Conservation (phyloP, 2,888 invertebrate genomes). For the Lasioglossum marginatum region DNA sequence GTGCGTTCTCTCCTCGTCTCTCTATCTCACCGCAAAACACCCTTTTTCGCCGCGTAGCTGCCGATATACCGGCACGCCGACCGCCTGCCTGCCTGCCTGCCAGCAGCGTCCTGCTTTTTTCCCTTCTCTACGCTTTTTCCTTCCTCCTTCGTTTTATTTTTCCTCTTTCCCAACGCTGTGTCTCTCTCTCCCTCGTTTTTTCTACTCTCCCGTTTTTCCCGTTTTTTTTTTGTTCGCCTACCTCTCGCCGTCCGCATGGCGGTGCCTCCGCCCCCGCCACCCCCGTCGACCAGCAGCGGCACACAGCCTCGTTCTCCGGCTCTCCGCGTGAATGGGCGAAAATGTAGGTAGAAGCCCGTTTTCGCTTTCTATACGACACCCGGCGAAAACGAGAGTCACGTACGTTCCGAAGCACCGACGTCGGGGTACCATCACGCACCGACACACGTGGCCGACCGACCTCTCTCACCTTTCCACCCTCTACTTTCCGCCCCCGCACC, state of each 20-base stretch:
- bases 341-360: conserved; percentile 83
- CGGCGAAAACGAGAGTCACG: conserved; percentile 84
- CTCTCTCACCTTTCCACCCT: conserved; percentile 61
- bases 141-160: conserved; percentile 33
- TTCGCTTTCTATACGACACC: conserved; percentile 84
- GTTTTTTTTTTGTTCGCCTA: conserved; percentile 65
- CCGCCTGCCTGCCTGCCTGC: conserved; percentile 41
- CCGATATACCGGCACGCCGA: conserved; percentile 58
- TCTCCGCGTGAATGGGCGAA: conserved; percentile 83
- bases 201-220: conserved; percentile 20
- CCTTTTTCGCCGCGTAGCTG: conserved; percentile 61
- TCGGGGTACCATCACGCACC: conserved; percentile 72
- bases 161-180: conserved; percentile 12
- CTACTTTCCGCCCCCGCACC: conserved; percentile 4
- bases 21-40: conserved; percentile 56
- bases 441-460: conserved; percentile 74
- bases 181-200: conserved; percentile 35
- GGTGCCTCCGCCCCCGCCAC: conserved; percentile 43
- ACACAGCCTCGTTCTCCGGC: conserved; percentile 67
- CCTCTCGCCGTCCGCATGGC: conserved; percentile 53
- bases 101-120: conserved; percentile 68
- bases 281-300: conserved; percentile 47
- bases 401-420: conserved; percentile 77
- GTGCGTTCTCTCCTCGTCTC: conserved; percentile 43
- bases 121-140: conserved; percentile 43